Conservation (phyloP, 2,113 vertebrate species). For the Acrocephalus arundinaceus region DNA sequence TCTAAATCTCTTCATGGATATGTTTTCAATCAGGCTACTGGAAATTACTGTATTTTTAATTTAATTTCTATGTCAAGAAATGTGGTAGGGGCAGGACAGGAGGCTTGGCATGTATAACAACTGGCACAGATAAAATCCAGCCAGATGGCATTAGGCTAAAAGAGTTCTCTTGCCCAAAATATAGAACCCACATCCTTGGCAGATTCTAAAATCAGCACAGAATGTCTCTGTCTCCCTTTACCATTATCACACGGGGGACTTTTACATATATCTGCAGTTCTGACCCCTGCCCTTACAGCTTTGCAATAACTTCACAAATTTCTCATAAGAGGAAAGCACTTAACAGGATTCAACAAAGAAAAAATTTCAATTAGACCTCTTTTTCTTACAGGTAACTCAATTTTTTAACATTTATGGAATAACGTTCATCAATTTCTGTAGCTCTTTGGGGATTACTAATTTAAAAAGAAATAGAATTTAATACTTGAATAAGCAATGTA, state of each 20-base stretch:
- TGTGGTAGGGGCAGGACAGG: neutral
- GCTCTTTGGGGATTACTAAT: neutral
- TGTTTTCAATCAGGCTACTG: neutral
- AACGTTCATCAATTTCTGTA: neutral
- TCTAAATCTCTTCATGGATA: neutral
- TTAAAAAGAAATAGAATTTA: neutral
- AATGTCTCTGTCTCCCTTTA: neutral
- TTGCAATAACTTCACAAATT: neutral
- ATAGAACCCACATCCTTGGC: neutral
- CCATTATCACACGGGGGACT: neutral
- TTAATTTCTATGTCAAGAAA: neutral
- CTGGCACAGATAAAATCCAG: neutral
- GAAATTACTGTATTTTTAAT: neutral
- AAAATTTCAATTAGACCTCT: neutral
- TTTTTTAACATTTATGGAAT: neutral
- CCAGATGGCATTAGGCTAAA: constrained; percentile 10
- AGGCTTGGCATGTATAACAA: neutral
- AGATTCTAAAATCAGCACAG: neutral
- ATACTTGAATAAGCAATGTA: neutral
- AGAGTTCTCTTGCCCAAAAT: constrained; percentile 6
- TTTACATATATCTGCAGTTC: neutral
- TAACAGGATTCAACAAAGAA: neutral
- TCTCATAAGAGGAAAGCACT: neutral
- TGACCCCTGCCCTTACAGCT: neutral
- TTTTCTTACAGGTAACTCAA: neutral